Percentiles rank a stretch among this genome's conserved stretches.
phyloP scores from a whole-genome alignment of 2,888 invertebrate species.

The Hypena proboscidalis region DNA sequence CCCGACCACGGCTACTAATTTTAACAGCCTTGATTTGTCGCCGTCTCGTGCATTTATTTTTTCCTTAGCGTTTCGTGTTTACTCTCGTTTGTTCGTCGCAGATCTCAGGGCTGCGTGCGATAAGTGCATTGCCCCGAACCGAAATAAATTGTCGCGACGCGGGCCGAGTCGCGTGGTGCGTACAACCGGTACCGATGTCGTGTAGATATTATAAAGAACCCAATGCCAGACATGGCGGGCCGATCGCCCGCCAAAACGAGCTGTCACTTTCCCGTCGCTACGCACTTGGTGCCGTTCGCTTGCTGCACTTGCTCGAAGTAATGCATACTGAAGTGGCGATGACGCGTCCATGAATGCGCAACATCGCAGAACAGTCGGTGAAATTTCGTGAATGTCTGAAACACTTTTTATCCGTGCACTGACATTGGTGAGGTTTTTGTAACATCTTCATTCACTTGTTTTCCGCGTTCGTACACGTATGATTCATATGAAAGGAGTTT shows the following conservation, averaged over 20 bases:
- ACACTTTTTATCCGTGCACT: conserved; percentile 61
- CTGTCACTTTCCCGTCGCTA: conserved; percentile 62
- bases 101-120: conserved; percentile 76
- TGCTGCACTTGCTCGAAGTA: conserved; percentile 49
- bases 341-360: conserved; percentile 49
- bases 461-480: conserved; percentile 48
- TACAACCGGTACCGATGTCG: conserved; percentile 79
- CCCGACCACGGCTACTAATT: conserved; percentile 50
- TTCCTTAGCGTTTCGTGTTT: conserved; percentile 63
- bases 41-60: conserved; percentile 59
- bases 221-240: conserved; percentile 58
- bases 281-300: conserved; percentile 44
- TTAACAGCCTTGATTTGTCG: conserved; percentile 70
- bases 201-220: conserved; percentile 47
- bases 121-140: conserved; percentile 84
- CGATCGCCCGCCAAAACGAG: conserved; percentile 62
- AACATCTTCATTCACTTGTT: conserved; percentile 55
- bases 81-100: conserved; percentile 71
- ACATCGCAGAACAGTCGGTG: conserved; percentile 28
- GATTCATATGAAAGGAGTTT: conserved; percentile 45
- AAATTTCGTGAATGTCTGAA: conserved; percentile 48
- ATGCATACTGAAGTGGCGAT: conserved; percentile 44
- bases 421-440: conserved; percentile 51
- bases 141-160: conserved; percentile 84
- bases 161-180: conserved; percentile 66